phyloP scores from a whole-genome alignment of 2,888 invertebrate species.

The Polia nebulosa region DNA sequence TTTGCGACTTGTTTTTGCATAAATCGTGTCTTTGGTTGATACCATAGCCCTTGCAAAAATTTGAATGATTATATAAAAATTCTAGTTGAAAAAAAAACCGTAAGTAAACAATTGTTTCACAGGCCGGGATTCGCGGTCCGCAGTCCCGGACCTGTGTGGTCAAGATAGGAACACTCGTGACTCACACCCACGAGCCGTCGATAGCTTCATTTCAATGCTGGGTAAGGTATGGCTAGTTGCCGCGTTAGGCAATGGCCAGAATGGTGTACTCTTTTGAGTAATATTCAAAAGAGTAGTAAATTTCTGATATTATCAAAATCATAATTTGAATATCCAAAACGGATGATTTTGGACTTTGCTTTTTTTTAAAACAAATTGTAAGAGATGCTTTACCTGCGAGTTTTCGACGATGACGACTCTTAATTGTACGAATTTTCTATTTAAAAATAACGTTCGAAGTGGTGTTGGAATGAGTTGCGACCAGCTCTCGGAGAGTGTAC shows the following conservation, averaged over 20 bases:
- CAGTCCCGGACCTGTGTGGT: constrained; percentile 70
- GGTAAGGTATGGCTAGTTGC: constrained; percentile 46
- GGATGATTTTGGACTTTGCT: not conserved
- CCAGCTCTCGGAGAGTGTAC: no score
- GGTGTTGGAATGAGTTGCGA: no score
- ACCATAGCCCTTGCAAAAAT: not conserved
- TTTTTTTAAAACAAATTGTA: no score
- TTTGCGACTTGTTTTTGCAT: no score
- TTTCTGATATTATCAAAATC: no score
- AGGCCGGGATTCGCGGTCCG: constrained; percentile 51
- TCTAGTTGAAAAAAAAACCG: constrained; percentile 39
- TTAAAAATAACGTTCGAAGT: no score
- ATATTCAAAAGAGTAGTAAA: no score
- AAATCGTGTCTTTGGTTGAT: no score
- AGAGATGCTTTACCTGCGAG: no score
- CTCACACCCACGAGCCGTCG: constrained; percentile 79
- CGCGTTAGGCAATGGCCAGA: constrained; percentile 12
- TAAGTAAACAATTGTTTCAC: constrained; percentile 62
- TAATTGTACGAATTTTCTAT: not conserved
- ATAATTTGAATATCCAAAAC: not conserved
- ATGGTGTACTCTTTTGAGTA: no score
- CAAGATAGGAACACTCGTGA: constrained; percentile 85
- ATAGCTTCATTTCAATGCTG: constrained; percentile 81
- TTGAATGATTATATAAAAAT: not conserved
- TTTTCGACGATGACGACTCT: no score